Percentiles rank a stretch among this genome's conserved stretches.
phyloP scores from a whole-genome alignment of 2,113 vertebrate species.

The Upupa epops region DNA sequence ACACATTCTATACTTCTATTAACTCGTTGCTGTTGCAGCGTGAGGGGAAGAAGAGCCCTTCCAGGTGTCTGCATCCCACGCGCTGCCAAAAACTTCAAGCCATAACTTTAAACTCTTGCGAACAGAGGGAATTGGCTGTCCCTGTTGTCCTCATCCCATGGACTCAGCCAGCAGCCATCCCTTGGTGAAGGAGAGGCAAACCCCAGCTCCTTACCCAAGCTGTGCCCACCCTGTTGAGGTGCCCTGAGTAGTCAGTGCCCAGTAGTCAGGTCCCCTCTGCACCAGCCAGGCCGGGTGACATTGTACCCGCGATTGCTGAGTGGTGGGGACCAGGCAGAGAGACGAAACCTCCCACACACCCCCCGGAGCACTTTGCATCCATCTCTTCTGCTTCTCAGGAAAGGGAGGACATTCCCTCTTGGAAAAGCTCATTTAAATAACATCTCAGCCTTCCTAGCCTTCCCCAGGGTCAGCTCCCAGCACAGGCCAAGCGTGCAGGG shows the following conservation, averaged over 20 bases:
- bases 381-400: not conserved
- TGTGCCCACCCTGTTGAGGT: rapidly evolving
- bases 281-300: not conserved
- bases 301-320: not conserved
- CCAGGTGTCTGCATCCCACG: not conserved
- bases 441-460: not conserved
- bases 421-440: not conserved
- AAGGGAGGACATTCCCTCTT: not conserved
- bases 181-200: not conserved
- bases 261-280: rapidly evolving
- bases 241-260: rapidly evolving
- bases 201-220: not conserved
- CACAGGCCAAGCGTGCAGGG: rapidly evolving
- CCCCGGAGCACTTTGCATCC: rapidly evolving
- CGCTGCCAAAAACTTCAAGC: not conserved
- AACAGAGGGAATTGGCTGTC: not conserved
- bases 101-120: not conserved
- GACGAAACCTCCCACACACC: not conserved
- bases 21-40: not conserved
- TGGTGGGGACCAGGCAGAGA: not conserved
- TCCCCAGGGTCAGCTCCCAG: not conserved
- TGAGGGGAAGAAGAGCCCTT: not conserved
- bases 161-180: rapidly evolving
- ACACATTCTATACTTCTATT: too few species aligned
- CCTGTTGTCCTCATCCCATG: not conserved